Base-by-base conservation (phyloP, 2,113 vertebrate species). In the Pterocles orientalis region DNA sequence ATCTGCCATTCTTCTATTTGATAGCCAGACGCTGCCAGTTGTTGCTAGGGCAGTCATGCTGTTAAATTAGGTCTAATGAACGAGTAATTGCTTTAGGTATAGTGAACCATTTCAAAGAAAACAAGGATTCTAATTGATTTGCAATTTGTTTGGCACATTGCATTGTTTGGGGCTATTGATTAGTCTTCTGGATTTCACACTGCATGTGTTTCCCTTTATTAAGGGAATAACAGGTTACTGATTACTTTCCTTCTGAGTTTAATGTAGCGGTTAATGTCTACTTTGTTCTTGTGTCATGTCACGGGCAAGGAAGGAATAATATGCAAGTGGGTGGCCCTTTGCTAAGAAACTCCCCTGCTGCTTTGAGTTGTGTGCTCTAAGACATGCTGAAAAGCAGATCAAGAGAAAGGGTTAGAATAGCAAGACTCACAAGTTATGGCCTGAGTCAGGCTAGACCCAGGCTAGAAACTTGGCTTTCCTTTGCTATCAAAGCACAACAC, bases 141-240 rank as follows among this genome's bases (percentile, higher is more conserved):
- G 99, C 99, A 99, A 99, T 99, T 98, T 98, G 99, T 99, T 99
- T 99, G 98, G 98, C 98, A 98, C 98, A 97, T 98, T 98, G 97
- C 98, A 99, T 99, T 99, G 99, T 99, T 98, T 98, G 97, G 69
- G 95, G 98, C 99, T 99, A 99, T 99, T 99, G 99, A 99, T 99
- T 98, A 99, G 98, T 98, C 97, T 98, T 98, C 98, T 98, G 99
- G 98, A 99, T 99, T 99, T 99, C 98, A 99, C 99, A 98, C 98
- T 98, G 99, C 99, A 99, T 99, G 99, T 99, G 99, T 99, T 99
- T 99, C 98, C 98, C 99, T 99, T 99, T 99, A 99, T 99, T 99
- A 99, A 98, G 98, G 98, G 99, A 98, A 99, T 99, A 99, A 99
- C 99, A 99, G 99, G 99, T 98, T 99, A 99, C 99, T 99, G 99